A percentile compares a stretch with the other conserved stretches of the same genome.
These are phyloP conservation scores for Epizoanthus rinbou DNA, from an alignment of 92 coral and sea anemone species.

Conservation along the genomic window DNA sequence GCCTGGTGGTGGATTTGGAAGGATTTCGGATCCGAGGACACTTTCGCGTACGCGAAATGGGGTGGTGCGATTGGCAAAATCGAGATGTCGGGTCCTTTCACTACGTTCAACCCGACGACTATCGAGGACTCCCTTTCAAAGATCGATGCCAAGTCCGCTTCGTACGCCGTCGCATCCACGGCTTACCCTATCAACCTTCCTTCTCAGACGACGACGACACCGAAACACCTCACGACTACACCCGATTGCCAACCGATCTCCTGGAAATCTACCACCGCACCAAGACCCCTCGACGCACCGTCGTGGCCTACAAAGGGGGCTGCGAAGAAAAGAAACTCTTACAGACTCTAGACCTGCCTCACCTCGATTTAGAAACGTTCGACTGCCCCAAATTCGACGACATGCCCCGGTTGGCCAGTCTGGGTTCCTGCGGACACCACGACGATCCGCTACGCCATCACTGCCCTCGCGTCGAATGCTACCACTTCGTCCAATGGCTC, in stretches of 20 bases:
- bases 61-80: constrained; percentile 11
- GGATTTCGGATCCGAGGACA: constrained; percentile 8
- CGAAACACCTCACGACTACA: background rate
- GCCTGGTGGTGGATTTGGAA: constrained; percentile 11
- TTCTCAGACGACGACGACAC: background rate
- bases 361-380: background rate
- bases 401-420: background rate
- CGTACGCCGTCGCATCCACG: background rate
- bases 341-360: background rate
- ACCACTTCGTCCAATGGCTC: constrained; percentile 17
- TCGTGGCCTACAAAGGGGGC: constrained; percentile 32
- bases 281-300: background rate
- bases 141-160: background rate
- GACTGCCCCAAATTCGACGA: constrained; percentile 14
- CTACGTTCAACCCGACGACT: background rate
- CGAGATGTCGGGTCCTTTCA: background rate
- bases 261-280: background rate
- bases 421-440: background rate
- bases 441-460: background rate
- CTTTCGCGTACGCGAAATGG: constrained; percentile 3
- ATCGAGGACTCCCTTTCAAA: background rate
- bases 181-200: constrained; percentile 6
- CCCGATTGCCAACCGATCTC: background rate
- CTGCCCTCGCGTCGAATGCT: constrained; percentile 17
- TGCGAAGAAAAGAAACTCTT: background rate